Percentiles rank a stretch among this genome's conserved stretches.
Evolutionary conservation across 2,113 vertebrate species (phyloP).

Genomic region (Leptobrachium ailaonicum): DNA sequence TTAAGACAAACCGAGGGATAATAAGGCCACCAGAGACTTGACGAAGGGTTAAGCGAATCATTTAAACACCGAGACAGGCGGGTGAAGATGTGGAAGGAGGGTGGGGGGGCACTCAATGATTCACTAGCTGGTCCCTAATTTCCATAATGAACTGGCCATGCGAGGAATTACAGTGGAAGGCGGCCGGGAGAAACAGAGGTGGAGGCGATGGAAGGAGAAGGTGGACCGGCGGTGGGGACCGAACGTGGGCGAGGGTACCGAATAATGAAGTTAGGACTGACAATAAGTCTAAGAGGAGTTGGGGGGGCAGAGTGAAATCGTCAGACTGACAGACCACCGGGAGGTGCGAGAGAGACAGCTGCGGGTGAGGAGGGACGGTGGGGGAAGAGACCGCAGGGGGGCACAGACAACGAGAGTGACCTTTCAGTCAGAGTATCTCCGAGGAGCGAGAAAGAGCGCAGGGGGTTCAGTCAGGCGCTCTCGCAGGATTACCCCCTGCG

Average conservation of each 20-base stretch:
- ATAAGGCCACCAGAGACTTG: not conserved
- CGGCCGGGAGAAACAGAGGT: not conserved
- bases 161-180: constrained; percentile 25
- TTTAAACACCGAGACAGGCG: not conserved
- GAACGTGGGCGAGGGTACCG: constrained; percentile 7
- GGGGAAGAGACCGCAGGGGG: constrained; percentile 16
- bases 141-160: not conserved
- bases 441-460: constrained; percentile 14
- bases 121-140: too few relatives aligned
- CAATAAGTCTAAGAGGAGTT: not conserved
- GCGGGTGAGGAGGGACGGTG: not conserved
- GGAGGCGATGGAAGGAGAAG: constrained; percentile 1
- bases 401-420: constrained; percentile 14
- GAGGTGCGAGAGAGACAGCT: constrained; percentile 32
- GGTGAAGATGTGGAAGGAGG: not conserved
- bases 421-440: constrained; percentile 29
- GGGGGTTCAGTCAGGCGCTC: constrained; percentile 35
- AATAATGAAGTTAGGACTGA: constrained; percentile 1
- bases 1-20: too few relatives aligned
- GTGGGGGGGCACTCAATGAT: not conserved
- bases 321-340: constrained; percentile 32
- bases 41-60: not conserved
- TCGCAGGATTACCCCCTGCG: constrained; percentile 48
- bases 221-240: not conserved
- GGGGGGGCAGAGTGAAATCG: not conserved